phyloP scores from a whole-genome alignment of 2,888 invertebrate genomes.

The Hyles lineata region DNA sequence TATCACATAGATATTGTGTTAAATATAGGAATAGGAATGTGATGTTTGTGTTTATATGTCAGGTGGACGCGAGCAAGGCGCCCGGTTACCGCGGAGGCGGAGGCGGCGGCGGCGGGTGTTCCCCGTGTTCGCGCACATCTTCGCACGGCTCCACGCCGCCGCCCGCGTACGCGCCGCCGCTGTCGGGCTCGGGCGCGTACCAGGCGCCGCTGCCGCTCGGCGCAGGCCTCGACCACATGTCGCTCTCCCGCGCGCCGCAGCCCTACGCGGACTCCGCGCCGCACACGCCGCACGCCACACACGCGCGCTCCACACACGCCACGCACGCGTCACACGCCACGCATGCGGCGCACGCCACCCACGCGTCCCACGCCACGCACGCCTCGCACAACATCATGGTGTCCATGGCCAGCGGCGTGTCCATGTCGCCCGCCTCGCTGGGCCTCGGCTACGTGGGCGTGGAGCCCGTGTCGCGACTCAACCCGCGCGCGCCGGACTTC shows the following conservation, averaged over 20 bases:
- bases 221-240: constrained; percentile 58
- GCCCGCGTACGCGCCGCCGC: constrained; percentile 59
- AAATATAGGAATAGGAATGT: too few species aligned
- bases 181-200: constrained; percentile 36
- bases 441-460: constrained; percentile 67
- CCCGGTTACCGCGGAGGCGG: constrained; percentile 95
- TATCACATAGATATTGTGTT: too few species aligned
- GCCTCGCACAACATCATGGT: constrained; percentile 35
- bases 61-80: constrained; percentile 95
- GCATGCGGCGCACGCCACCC: constrained; percentile 18
- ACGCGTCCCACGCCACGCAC: constrained; percentile 8
- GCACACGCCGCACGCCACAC: constrained; percentile 29
- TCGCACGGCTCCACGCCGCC: constrained; percentile 81
- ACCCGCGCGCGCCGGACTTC: constrained; percentile 82
- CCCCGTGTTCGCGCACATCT: constrained; percentile 86
- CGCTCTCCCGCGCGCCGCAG: constrained; percentile 39
- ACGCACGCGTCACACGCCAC: constrained; percentile 21
- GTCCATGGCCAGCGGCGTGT: constrained; percentile 61
- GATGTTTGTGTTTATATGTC: constrained; percentile 36
- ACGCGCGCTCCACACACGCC: constrained; percentile 27
- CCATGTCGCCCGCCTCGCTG: constrained; percentile 45
- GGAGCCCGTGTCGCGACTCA: constrained; percentile 76
- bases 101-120: constrained; percentile 88
- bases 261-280: constrained; percentile 1
- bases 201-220: constrained; percentile 42